A percentile compares a stretch with the other conserved stretches of the same genome.
These are phyloP conservation scores for Carcinoscorpius rotundicauda DNA, from an alignment of 1,140 invertebrate species.

Conservation along the genomic window DNA sequence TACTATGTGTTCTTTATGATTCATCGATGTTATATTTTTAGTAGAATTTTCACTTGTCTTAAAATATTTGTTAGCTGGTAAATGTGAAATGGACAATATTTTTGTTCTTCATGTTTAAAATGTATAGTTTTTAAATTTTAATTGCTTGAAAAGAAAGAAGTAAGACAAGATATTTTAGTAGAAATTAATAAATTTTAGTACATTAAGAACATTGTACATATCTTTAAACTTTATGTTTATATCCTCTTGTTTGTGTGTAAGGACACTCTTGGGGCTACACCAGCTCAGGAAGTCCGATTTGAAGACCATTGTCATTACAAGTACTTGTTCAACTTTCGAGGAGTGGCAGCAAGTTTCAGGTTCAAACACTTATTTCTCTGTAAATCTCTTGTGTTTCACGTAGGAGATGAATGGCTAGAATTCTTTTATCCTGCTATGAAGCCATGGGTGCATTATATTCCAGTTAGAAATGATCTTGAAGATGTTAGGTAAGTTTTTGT, in stretches of 20 bases:
- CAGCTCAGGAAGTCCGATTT: constrained; percentile 74
- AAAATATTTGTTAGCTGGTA: too few relatives aligned
- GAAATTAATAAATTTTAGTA: too few relatives aligned
- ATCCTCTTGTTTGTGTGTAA: constrained; percentile 31
- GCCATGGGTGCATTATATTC: constrained; percentile 94
- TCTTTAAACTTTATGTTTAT: constrained; percentile 15
- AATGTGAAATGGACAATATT: too few relatives aligned
- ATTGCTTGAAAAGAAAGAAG: too few relatives aligned
- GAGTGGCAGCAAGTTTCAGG: constrained; percentile 93
- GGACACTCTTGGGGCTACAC: constrained; percentile 69
- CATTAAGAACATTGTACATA: background rate
- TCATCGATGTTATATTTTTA: too few relatives aligned
- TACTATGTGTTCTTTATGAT: too few relatives aligned
- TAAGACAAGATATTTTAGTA: too few relatives aligned
- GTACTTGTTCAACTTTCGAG: constrained; percentile 91
- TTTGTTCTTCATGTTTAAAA: too few relatives aligned
- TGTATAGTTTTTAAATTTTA: too few relatives aligned
- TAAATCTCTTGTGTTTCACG: constrained; percentile 87
- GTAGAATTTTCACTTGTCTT: too few relatives aligned
- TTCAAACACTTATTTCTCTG: constrained; percentile 93
- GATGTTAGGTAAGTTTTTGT: constrained; percentile 42
- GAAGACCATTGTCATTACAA: constrained; percentile 73
- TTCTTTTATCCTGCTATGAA: constrained; percentile 87
- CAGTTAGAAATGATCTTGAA: constrained; percentile 52
- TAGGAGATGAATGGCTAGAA: constrained; percentile 87